Percentiles rank a stretch among this genome's conserved stretches.
phyloP scores from a whole-genome alignment of 1,140 invertebrate genomes.

The Acromyrmex charruanus region DNA sequence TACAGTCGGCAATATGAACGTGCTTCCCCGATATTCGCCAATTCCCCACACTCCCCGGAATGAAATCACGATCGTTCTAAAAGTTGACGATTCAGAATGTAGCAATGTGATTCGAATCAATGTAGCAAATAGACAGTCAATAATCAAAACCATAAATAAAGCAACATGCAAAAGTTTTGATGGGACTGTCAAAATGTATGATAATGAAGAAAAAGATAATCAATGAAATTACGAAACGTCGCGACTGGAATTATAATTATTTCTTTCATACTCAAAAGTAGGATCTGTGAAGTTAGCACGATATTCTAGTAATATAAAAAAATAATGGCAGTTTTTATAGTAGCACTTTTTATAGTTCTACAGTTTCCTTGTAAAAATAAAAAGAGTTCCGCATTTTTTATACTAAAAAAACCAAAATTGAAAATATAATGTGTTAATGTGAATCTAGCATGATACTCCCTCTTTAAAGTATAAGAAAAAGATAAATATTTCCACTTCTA shows the following conservation, averaged over 20 bases:
- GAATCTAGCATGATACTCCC: too few species aligned
- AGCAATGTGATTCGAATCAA: background rate
- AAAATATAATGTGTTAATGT: too few species aligned
- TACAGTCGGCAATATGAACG: constrained; percentile 35
- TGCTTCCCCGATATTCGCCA: constrained; percentile 31
- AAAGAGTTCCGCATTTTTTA: too few species aligned
- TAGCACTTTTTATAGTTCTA: too few species aligned
- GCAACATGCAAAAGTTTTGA: background rate
- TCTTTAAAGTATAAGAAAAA: too few species aligned
- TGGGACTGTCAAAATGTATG: background rate
- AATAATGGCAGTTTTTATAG: too few species aligned
- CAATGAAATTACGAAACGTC: background rate
- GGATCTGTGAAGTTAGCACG: too few species aligned
- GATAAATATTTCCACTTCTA: too few species aligned
- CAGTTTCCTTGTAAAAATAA: too few species aligned
- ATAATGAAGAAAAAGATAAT: constrained; percentile 2
- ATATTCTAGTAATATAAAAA: too few species aligned
- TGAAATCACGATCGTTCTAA: constrained; percentile 26
- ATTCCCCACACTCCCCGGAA: background rate
- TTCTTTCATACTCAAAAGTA: too few species aligned
- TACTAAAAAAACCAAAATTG: too few species aligned
- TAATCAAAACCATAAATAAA: background rate
- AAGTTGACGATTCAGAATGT: background rate
- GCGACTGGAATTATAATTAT: background rate
- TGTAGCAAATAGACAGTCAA: background rate